A percentile compares a stretch with the other conserved stretches of the same genome.
These are phyloP conservation scores for Bothrops jararaca DNA, from an alignment of 2,113 vertebrate species.

Conservation along the genomic window DNA sequence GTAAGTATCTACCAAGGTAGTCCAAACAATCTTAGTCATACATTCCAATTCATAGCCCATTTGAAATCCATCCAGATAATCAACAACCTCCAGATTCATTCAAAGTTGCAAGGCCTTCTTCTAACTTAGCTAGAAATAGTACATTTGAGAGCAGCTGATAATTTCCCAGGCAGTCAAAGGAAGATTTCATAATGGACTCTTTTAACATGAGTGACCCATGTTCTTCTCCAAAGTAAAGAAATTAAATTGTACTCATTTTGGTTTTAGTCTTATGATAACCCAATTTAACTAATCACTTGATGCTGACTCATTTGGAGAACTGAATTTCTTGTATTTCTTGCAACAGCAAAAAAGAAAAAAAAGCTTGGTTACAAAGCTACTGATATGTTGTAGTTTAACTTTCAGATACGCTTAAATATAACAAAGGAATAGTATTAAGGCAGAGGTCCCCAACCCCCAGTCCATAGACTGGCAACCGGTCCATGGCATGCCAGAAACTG, in stretches of 20 bases:
- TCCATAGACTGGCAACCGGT: too few species aligned
- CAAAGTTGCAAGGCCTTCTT: not conserved
- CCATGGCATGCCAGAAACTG: too few species aligned
- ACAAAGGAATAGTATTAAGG: not conserved
- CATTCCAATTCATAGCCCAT: not conserved
- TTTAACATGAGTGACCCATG: not conserved
- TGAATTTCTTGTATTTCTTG: not conserved
- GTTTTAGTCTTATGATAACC: not conserved
- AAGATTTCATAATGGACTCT: not conserved
- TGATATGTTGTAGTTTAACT: not conserved
- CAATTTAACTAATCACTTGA: not conserved
- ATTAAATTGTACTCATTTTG: not conserved
- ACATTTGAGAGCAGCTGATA: not conserved
- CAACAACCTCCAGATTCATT: not conserved
- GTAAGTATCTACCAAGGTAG: not conserved
- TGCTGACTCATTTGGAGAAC: not conserved
- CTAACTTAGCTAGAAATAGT: not conserved
- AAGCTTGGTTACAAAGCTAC: not conserved
- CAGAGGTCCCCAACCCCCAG: too few species aligned
- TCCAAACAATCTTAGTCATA: not conserved
- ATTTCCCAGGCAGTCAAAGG: not conserved
- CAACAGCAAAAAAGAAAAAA: not conserved
- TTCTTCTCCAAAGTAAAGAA: not conserved
- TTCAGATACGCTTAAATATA: not conserved
- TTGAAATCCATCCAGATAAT: not conserved